Conservation (phyloP, 2,888 invertebrate species). For the Agonopterix arenella region DNA sequence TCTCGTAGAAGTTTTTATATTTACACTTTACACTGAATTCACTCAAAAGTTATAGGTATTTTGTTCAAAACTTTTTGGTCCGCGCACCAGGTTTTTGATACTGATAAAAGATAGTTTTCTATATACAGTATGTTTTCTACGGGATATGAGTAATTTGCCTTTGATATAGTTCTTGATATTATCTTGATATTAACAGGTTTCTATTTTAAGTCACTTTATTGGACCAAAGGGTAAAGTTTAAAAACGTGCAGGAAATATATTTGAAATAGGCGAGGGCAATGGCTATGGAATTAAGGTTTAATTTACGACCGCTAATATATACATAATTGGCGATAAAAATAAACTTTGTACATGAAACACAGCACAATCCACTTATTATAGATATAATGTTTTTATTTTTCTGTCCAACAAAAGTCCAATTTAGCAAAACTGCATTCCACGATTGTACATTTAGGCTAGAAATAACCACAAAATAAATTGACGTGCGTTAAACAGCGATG, state of each 20-base stretch:
- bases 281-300: constrained; percentile 12
- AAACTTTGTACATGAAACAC: constrained; percentile 38
- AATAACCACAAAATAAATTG: too few species aligned
- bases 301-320: constrained; percentile 22
- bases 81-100: constrained; percentile 24
- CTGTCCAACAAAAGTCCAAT: too few species aligned
- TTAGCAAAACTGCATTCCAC: too few species aligned
- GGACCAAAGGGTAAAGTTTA: constrained; percentile 47
- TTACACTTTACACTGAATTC: constrained; percentile 42
- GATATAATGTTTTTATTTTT: too few species aligned
- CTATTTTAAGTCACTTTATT: constrained; percentile 56
- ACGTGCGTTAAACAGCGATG: constrained; percentile 24
- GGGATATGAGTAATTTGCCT: constrained; percentile 16
- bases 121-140: constrained; percentile 29
- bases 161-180: constrained; percentile 23
- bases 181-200: constrained; percentile 46
- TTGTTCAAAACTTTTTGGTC: constrained; percentile 37
- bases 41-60: neutral
- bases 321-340: constrained; percentile 36
- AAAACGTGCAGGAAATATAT: constrained; percentile 17
- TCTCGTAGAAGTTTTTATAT: neutral
- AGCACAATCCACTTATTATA: too few species aligned
- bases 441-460: too few species aligned
- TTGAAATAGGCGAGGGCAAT: constrained; percentile 18
- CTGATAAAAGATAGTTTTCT: constrained; percentile 13